Conservation (phyloP, 2,113 vertebrate genomes). For the Empidonax alnorum region DNA sequence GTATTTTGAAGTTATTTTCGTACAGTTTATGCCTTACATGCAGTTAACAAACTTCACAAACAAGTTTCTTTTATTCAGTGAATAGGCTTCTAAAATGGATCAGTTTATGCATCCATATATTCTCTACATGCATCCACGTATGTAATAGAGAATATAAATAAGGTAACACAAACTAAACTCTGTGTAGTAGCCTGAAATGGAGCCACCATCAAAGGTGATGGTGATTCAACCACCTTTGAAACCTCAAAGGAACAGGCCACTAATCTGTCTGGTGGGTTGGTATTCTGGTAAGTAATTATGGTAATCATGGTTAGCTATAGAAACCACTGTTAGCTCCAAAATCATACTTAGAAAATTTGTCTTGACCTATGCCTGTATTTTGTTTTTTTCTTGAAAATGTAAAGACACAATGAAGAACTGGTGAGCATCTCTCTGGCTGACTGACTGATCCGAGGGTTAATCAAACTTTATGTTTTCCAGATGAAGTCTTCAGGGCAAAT, state of each 20-base stretch:
- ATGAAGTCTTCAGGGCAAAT: neutral
- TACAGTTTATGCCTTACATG: neutral
- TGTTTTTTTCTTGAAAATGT: neutral
- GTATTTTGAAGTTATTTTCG: neutral
- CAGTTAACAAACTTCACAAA: neutral
- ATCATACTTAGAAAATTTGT: neutral
- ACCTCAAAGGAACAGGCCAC: neutral
- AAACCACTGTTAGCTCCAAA: neutral
- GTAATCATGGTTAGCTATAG: neutral
- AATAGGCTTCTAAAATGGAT: neutral
- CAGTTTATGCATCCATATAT: neutral
- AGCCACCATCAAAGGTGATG: neutral
- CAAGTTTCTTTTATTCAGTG: neutral
- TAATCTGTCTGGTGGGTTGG: accelerated
- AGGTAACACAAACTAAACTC: neutral
- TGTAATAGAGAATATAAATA: neutral
- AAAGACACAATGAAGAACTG: neutral
- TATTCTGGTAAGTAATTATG: neutral
- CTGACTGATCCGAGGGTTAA: neutral
- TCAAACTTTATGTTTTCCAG: neutral
- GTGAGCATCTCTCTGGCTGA: neutral
- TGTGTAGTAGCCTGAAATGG: neutral
- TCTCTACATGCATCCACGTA: neutral
- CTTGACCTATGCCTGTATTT: neutral
- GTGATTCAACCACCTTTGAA: too few relatives aligned